These are phyloP conservation scores for Dexiosoma caninum DNA, from an alignment of 2,888 invertebrate species.

Conservation along the genomic window DNA sequence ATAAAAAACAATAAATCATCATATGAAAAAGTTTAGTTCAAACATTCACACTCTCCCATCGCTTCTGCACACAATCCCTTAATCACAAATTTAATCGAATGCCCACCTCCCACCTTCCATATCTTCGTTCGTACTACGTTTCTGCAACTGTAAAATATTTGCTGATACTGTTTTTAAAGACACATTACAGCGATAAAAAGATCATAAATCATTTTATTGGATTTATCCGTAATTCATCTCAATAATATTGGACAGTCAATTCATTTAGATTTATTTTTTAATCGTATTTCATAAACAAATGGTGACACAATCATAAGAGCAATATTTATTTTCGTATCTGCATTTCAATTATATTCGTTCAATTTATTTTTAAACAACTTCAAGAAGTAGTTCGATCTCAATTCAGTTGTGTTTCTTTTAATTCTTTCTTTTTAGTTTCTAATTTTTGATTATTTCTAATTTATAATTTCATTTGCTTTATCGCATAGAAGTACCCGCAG, in stretches of 20 bases:
- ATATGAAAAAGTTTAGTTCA: conserved; percentile 37
- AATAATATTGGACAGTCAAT: conserved; percentile 50
- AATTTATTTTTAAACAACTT: no score
- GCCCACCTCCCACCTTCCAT: background rate
- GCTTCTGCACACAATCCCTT: background rate
- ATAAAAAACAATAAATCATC: conserved; percentile 62
- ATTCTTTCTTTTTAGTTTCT: no score
- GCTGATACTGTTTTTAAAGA: background rate
- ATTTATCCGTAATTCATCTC: conserved; percentile 60
- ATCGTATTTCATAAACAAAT: conserved; percentile 32
- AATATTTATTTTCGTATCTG: background rate
- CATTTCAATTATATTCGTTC: no score
- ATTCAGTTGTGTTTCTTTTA: no score
- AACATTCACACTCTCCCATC: background rate
- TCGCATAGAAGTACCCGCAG: no score
- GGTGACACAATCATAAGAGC: conserved; percentile 27
- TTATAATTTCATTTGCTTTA: no score
- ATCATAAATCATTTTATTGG: conserved; percentile 60
- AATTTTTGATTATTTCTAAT: no score
- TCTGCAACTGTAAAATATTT: background rate
- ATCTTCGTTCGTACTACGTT: background rate
- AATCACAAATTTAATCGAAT: conserved; percentile 1
- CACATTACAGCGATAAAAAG: conserved; percentile 48
- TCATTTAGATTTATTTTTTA: conserved; percentile 32
- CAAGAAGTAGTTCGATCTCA: no score